A percentile compares a stretch with the other conserved stretches of the same genome.
Evolutionary conservation across 2,797 vertebrate species (phyloP).

Genomic region (Sardinella longiceps): DNA sequence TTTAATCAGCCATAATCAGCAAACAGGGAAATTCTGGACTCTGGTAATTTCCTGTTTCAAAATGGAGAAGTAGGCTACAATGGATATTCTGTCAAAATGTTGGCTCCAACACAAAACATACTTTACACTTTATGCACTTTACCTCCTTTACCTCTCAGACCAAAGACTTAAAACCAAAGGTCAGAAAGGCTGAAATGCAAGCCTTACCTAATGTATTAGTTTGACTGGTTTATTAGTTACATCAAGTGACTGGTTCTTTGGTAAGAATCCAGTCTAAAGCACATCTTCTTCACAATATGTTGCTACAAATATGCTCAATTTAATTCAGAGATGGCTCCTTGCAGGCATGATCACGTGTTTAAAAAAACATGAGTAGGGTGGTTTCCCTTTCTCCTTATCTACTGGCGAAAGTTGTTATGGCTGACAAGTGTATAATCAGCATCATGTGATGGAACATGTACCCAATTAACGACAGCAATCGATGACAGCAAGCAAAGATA

Average conservation of each 20-base stretch:
- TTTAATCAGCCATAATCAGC: background rate
- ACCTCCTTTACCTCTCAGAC: background rate
- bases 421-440: background rate
- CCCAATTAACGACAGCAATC: background rate
- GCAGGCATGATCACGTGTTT: background rate
- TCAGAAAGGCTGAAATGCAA: background rate
- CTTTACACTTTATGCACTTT: background rate
- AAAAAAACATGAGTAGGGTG: conserved; percentile 17
- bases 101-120: background rate
- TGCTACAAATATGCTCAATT: background rate
- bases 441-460: background rate
- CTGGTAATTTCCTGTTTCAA: background rate
- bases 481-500: background rate
- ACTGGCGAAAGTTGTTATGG: conserved; percentile 29
- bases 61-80: background rate
- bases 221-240: background rate
- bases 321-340: background rate
- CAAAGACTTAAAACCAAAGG: background rate
- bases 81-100: background rate
- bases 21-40: background rate
- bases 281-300: background rate
- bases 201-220: background rate
- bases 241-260: background rate
- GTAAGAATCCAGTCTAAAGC: background rate
- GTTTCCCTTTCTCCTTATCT: conserved; percentile 60